Base-by-base conservation (phyloP, 2,888 invertebrate species). In the Tromatobia lineatoria region DNA sequence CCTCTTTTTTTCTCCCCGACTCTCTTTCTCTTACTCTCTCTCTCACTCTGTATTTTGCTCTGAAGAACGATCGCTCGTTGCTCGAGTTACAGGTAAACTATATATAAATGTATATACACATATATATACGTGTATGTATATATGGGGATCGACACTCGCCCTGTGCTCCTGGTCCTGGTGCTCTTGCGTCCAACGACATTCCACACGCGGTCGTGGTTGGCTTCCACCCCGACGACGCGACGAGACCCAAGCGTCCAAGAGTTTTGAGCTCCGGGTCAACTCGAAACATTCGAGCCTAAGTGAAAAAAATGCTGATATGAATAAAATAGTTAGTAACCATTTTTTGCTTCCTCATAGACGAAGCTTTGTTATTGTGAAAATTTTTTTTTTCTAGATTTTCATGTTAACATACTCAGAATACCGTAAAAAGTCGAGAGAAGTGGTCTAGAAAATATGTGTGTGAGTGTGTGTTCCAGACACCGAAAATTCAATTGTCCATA, bases 261-360 rank as follows among this genome's bases (percentile, higher is more conserved):
- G 79, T 87, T 85, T 87, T 83, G 38, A 83, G 83, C 83, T 81
- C 76, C 76, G 74, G 79, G 78, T 86, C 80, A 87, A 82, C 86
- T 84, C 85, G 86, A 87, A 87, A 88, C 86, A 87, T 87, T 83
- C 38, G 54, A n/a, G 71, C 50, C 77, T 83, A 87, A 83, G 90
- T 88, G 89, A 34, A 90, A 88, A 90, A 88, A 87, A 84, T 64
- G 75, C 71, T 73, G 67, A 52, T n/a, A n/a, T n/a, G n/a, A n/a
- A n/a, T n/a, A n/a, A n/a, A n/a, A n/a, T n/a, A n/a, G n/a, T n/a
- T n/a, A n/a, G n/a, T n/a, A n/a, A n/a, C n/a, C n/a, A n/a, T n/a
- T n/a, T 29, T 29, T 29, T 29, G 29, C 29, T 29, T 29, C n/a
- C n/a, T n/a, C n/a, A n/a, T n/a, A n/a, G n/a, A n/a, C n/a, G n/a